Evolutionary conservation across 2,888 invertebrate genomes (phyloP), one percentile per base, ranked within the genome.

Genomic region (Baccha elongata): DNA sequence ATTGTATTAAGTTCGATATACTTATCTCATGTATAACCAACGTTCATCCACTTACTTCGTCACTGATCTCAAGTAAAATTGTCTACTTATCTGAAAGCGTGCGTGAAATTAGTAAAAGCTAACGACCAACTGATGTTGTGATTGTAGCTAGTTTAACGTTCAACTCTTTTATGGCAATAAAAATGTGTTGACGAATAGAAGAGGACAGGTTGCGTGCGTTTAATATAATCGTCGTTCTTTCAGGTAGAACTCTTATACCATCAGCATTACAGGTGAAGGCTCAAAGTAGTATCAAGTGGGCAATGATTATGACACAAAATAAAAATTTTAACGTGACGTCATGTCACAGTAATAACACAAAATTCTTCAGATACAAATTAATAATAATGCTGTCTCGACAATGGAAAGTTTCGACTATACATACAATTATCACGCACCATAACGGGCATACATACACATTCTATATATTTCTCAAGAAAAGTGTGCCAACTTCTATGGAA

Each of bases 21-120:
- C n/a, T 7, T 35, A 35, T 8, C 10, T 35, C 11, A n/a, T 6
- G 15, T 26, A n/a, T n/a, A n/a, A n/a, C n/a, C n/a, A n/a, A n/a
- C n/a, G n/a, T n/a, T n/a, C 15, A 40, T 23, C 40, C 42, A 60
- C 58, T 60, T 60, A 44, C 29, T 40, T 23, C 40, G 23, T 58
- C 42, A 46, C 13, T 32, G 21, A 50, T 75, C 23, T 50, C 29
- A n/a, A 42, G 35, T 15, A 19, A 29, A 42, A 26, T 23, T 58
- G 8, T 67, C 21, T 32, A 7, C 29, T 32, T 32, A 21, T 53
- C 29, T 55, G 65, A 72, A 72, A 50, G 78, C 78, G 78, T 78
- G 78, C 78, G 78, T 78, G 71, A 78, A 78, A 78, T 78, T 72
- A 78, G 50, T 58, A 26, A 55, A 11, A 58, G 11, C 48, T 50